A percentile compares a stretch with the other conserved stretches of the same genome.
Evolutionary conservation across 2,797 vertebrate species (phyloP).

Genomic region (Hippoglossus hippoglossus): DNA sequence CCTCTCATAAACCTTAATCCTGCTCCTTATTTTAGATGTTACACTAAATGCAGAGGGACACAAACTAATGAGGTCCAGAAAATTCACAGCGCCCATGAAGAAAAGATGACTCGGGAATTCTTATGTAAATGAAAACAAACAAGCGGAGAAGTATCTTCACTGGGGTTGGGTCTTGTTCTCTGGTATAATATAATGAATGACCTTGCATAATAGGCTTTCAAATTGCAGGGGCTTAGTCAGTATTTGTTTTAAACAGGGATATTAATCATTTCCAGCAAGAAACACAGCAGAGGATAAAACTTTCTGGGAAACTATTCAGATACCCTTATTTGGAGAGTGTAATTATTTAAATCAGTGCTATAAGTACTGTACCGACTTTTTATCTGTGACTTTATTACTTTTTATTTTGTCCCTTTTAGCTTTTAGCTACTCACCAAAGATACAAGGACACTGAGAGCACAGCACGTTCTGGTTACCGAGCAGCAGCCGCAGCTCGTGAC

Average conservation of each 20-base stretch:
- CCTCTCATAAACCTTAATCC: slow-evolving; percentile 9
- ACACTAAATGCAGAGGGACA: slow-evolving; percentile 19
- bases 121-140: slow-evolving; percentile 43
- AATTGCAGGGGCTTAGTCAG: slow-evolving; percentile 14
- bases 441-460: not conserved
- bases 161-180: not conserved
- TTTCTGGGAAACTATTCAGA: slow-evolving; percentile 13
- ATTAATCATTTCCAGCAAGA: slow-evolving; percentile 24
- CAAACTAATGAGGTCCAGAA: slow-evolving; percentile 13
- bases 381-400: slow-evolving; percentile 12
- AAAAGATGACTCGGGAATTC: slow-evolving; percentile 22
- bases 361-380: slow-evolving; percentile 7
- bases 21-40: slow-evolving; percentile 5
- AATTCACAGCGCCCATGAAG: slow-evolving; percentile 16
- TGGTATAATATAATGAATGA: slow-evolving; percentile 43
- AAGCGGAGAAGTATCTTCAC: slow-evolving; percentile 2
- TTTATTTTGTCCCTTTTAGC: slow-evolving; percentile 10
- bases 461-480: not conserved
- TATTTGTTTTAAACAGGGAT: slow-evolving; percentile 33
- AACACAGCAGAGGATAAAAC: slow-evolving; percentile 18
- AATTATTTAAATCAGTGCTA: slow-evolving; percentile 41
- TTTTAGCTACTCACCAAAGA: not conserved
- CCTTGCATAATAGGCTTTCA: slow-evolving; percentile 41
- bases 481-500: slow-evolving; percentile 3
- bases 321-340: slow-evolving; percentile 20